A percentile compares a stretch with the other conserved stretches of the same genome.
Evolutionary conservation across 2,113 vertebrate species (phyloP).

Genomic region (Apeltes quadracus): DNA sequence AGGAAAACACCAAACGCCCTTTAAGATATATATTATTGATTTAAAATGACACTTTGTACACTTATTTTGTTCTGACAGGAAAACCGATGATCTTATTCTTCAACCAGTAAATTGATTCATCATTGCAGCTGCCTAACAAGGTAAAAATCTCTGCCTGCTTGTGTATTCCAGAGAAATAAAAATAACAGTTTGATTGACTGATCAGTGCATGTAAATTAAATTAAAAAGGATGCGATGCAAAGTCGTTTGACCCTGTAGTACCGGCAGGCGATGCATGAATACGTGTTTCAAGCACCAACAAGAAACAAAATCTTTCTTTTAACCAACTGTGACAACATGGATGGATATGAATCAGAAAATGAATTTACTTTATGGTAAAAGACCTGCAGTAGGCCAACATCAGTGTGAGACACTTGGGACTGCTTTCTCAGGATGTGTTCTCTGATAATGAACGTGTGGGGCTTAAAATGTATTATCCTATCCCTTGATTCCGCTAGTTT

Average conservation of each 20-base stretch:
- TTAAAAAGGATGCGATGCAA: constrained; percentile 43
- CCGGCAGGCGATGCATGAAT: constrained; percentile 49
- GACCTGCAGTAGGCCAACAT: background rate
- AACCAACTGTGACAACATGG: background rate
- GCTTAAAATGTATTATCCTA: background rate
- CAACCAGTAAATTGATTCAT: constrained; percentile 69
- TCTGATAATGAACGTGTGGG: constrained; percentile 13
- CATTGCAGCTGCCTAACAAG: constrained; percentile 80
- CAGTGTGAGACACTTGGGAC: constrained; percentile 21
- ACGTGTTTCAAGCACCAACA: background rate
- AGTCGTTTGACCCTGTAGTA: constrained; percentile 66
- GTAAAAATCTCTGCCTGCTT: constrained; percentile 36
- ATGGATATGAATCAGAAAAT: constrained; percentile 15
- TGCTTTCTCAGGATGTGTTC: constrained; percentile 3
- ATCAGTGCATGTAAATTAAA: constrained; percentile 48
- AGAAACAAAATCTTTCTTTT: too few relatives aligned
- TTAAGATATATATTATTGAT: constrained; percentile 78
- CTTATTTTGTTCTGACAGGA: constrained; percentile 72
- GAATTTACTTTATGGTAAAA: constrained; percentile 12
- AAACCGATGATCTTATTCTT: constrained; percentile 66
- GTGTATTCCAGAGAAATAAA: constrained; percentile 31
- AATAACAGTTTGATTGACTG: constrained; percentile 39
- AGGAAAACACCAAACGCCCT: constrained; percentile 83
- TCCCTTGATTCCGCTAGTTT: background rate
- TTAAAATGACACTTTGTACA: constrained; percentile 83